Base-by-base conservation (phyloP, 2,797 vertebrate species). In the Sardinella longiceps region DNA sequence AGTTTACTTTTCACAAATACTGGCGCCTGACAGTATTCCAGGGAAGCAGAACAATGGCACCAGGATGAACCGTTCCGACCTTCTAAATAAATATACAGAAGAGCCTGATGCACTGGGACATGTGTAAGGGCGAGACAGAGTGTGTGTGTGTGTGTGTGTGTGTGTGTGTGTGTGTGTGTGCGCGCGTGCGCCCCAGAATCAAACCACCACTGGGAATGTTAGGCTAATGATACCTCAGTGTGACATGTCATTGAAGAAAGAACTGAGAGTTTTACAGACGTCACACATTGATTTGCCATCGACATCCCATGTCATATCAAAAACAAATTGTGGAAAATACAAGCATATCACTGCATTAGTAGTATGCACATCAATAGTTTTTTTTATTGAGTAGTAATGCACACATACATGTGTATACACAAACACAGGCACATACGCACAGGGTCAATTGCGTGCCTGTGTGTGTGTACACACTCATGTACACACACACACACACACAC, bases 1-100 rank as follows among this genome's bases (percentile, higher is more conserved):
- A 77, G 33, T 74, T 74, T 74, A 74, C 66, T 77, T 43, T 20
- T 43, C 20, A 11, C 33, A 39, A 33, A 39, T 77, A 77, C 37
- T 77, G 70, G 70, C 70, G 70, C 70, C 70, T 43, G 37, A 77
- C 18, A 23, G 39, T 77, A 43, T 77, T 77, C 70, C 33, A 77
- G 63, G 30, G 14, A 33, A 77, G 70, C 5, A 43, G 70, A 43
- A 77, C 70, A 77, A 77, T 77, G 18, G 33, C 20, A 43, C 70
- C 14, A 39, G 37, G 70, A 77, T 39, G 15, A 43, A 43, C 37
- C 37, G 20, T 77, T 37, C 15, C 23, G 37, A 23, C 70, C 33
- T 18, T 77, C 33, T 43, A 43, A 77, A 77, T 77, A 77, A 43
- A 77, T 77, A 77, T 43, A 77, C 33, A 39, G 18, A 77, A n/a